Evolutionary conservation across 2,888 invertebrate genomes (phyloP), one percentile per base, ranked within the genome.

Genomic region (Lymantria monacha): DNA sequence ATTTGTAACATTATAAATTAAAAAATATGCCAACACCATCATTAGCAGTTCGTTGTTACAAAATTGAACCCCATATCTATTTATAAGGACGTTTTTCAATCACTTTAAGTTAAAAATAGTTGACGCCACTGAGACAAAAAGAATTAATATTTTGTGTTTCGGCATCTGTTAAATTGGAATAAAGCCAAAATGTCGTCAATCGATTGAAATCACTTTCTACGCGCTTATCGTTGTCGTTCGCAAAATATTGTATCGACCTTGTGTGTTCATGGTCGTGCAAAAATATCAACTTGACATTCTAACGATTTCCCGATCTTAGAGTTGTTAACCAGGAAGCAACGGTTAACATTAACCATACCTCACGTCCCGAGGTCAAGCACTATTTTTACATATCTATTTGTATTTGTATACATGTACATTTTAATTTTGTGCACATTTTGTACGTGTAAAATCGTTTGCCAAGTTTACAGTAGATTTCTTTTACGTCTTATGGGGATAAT

Each of bases 201-300:
- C 76, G 81, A 85, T 87, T 73, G 76, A 70, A 85, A 87, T 88
- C 85, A 87, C 87, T 89, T 89, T 90, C 85, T 85, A 84, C 79
- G 69, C 76, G 75, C 72, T 82, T 84, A 85, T 85, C 81, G 81
- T 72, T 65, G 70, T 76, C 79, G 76, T 70, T 75, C 72, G 81
- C 81, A 83, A 83, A 82, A 85, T 83, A 83, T 76, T 74, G 72
- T 69, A 61, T 55, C 70, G 85, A 80, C 90, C 90, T 90, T 89
- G 87, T 79, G 72, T 76, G 65, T 83, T 86, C 89, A 88, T 72
- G 87, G 89, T 73, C 87, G 81, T 74, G 86, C 87, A 85, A 88
- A 90, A 90, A 89, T 90, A 90, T 84, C 86, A 82, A 85, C 81
- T 80, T 87, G 85, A 87, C 87, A 88, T 88, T 88, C 87, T 85